These are phyloP conservation scores for Enteromius fasciolatus DNA, from an alignment of 2,797 vertebrate genomes.

Conservation along the genomic window DNA sequence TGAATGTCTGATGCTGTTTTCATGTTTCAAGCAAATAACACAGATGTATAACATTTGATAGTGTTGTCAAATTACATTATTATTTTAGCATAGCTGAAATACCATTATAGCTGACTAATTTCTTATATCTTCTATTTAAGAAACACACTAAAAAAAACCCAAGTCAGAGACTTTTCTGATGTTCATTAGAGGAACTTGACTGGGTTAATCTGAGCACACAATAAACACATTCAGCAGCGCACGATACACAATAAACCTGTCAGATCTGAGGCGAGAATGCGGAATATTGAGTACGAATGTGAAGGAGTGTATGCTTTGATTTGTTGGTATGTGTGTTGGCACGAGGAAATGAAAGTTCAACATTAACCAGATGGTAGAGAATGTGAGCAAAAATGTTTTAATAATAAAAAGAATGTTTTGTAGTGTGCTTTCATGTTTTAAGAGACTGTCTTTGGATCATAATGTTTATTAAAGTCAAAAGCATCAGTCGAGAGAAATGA, in stretches of 20 bases:
- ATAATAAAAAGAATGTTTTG: neutral
- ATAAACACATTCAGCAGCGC: neutral
- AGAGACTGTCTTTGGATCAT: neutral
- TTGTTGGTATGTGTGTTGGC: neutral
- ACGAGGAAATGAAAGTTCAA: neutral
- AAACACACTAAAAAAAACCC: no score
- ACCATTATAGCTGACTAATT: no score
- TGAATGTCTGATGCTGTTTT: neutral
- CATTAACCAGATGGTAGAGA: neutral
- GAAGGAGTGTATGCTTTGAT: neutral
- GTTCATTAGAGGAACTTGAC: no score
- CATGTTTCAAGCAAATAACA: neutral
- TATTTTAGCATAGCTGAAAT: no score
- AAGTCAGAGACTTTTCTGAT: no score
- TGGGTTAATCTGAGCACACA: neutral
- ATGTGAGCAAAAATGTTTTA: neutral
- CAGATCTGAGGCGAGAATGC: neutral
- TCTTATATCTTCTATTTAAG: no score
- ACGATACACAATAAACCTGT: neutral
- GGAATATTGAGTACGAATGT: neutral
- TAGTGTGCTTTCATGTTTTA: neutral
- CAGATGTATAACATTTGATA: neutral
- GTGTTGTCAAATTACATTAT: neutral
- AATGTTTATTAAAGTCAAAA: neutral
- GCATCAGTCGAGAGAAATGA: neutral